These are phyloP conservation scores for Sarcophaga bullata DNA, from an alignment of 1,140 invertebrate species.

Conservation along the genomic window DNA sequence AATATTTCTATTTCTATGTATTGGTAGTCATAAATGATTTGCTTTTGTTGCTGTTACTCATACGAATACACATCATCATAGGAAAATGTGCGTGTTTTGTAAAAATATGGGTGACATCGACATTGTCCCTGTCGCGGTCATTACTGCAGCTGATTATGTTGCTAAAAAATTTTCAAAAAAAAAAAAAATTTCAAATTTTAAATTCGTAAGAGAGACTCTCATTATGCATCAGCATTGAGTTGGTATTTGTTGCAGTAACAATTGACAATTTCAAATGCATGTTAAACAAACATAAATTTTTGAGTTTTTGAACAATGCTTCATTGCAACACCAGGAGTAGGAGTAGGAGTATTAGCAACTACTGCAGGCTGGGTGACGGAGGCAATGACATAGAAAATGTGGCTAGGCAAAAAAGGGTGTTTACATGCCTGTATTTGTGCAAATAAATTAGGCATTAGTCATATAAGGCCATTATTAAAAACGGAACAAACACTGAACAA, in stretches of 20 bases:
- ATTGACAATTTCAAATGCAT: constrained; percentile 35
- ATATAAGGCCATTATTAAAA: neutral
- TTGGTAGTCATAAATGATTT: constrained; percentile 2
- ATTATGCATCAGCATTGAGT: constrained; percentile 14
- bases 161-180: neutral
- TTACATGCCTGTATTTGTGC: neutral
- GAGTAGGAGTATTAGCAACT: too few species aligned
- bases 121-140: constrained; percentile 27
- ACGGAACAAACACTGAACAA: too few species aligned
- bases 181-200: neutral
- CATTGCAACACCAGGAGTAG: too few species aligned
- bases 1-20: constrained; percentile 24
- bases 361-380: too few species aligned
- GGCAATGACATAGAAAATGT: too few species aligned
- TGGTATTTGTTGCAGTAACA: constrained; percentile 6
- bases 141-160: constrained; percentile 14
- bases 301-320: neutral
- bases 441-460: constrained; percentile 34
- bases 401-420: too few species aligned
- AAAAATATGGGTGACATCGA: neutral
- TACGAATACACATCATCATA: neutral
- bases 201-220: neutral
- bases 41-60: too few species aligned
- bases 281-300: constrained; percentile 37
- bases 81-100: neutral